phyloP scores from a whole-genome alignment of 2,797 vertebrate genomes.

The Phrynocephalus forsythii region DNA sequence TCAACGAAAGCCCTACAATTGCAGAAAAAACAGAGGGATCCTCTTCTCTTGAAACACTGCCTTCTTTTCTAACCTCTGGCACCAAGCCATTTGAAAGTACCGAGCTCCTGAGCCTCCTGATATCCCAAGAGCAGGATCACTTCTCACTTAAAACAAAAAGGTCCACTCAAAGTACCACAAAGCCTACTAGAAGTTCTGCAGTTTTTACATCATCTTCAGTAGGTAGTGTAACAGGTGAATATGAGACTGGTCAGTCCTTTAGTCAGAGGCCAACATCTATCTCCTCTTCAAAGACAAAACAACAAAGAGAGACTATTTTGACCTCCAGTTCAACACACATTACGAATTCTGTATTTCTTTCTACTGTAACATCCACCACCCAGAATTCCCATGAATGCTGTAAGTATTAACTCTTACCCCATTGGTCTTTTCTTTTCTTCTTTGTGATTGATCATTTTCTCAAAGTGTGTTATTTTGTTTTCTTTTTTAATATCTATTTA shows the following conservation, averaged over 20 bases:
- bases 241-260: too few species aligned
- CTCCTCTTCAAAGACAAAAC: neutral
- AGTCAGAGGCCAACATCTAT: neutral
- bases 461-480: neutral
- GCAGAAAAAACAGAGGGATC: neutral
- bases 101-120: neutral
- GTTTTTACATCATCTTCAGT: too few species aligned
- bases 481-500: neutral
- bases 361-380: neutral
- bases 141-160: neutral
- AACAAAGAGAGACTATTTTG: neutral
- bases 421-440: neutral
- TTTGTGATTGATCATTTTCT: neutral
- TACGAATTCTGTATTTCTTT: neutral
- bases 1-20: fast-evolving
- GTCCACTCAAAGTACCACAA: too few species aligned
- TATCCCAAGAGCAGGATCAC: neutral
- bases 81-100: neutral
- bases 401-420: neutral
- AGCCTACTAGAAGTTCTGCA: too few species aligned
- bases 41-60: neutral
- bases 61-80: neutral
- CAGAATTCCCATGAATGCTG: neutral
- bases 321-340: neutral
- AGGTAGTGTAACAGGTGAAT: too few species aligned